These are phyloP conservation scores for Mesopsocus fuscifrons DNA, from an alignment of 2,888 invertebrate genomes.

Conservation along the genomic window DNA sequence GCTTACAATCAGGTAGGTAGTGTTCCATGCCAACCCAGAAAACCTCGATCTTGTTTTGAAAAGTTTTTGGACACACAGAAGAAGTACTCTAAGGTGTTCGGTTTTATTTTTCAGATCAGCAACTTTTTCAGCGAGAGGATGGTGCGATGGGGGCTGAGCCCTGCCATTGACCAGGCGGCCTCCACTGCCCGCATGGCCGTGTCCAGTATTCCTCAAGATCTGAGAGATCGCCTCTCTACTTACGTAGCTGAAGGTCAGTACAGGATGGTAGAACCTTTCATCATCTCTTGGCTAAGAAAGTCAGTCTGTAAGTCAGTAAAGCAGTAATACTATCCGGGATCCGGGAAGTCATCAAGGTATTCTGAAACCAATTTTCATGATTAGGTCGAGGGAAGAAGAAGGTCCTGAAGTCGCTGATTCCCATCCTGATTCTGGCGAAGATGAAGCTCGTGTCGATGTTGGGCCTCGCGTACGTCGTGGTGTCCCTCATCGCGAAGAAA, in stretches of 20 bases:
- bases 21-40: too few relatives aligned
- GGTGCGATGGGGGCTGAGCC: slow-evolving; percentile 29
- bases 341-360: too few relatives aligned
- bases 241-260: slow-evolving; percentile 33
- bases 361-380: too few relatives aligned
- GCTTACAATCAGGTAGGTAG: slow-evolving; percentile 30
- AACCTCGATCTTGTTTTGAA: too few relatives aligned
- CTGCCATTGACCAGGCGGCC: slow-evolving; percentile 24
- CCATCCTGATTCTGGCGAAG: slow-evolving; percentile 36
- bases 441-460: slow-evolving; percentile 35
- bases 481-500: slow-evolving; percentile 41
- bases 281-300: too few relatives aligned
- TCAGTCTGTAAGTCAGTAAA: too few relatives aligned
- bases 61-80: too few relatives aligned
- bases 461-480: slow-evolving; percentile 33
- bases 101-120: slow-evolving; percentile 13
- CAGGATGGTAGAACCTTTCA: too few relatives aligned
- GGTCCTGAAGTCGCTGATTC: slow-evolving; percentile 32
- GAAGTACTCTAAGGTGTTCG: too few relatives aligned
- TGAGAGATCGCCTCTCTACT: slow-evolving; percentile 33
- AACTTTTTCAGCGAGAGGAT: slow-evolving; percentile 37
- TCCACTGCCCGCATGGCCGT: slow-evolving; percentile 27
- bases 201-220: slow-evolving; percentile 33
- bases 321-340: too few relatives aligned
- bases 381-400: slow-evolving; percentile 39